A percentile compares a stretch with the other conserved stretches of the same genome.
phyloP scores from a whole-genome alignment of 1,140 invertebrate genomes.

The Thalassaphorura encarpata region DNA sequence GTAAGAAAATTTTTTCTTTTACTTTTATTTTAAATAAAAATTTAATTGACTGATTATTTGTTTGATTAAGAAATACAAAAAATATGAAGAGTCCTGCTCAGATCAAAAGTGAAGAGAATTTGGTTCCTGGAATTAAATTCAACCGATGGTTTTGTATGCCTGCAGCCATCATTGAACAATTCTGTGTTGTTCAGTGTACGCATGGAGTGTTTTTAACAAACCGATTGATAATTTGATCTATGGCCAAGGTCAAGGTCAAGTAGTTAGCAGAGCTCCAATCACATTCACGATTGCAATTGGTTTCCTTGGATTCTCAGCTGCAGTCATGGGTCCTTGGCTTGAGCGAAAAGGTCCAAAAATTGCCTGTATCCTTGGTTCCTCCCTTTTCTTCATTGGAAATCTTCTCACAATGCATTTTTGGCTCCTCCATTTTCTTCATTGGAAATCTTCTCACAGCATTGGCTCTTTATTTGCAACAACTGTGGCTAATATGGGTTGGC shows the following conservation, averaged over 20 bases:
- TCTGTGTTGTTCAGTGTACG: constrained; percentile 26
- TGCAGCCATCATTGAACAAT: constrained; percentile 25
- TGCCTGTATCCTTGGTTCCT: constrained; percentile 5
- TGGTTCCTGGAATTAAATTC: constrained; percentile 20
- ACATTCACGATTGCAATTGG: constrained; percentile 27
- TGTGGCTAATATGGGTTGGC: constrained; percentile 27
- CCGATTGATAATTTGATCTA: constrained; percentile 25
- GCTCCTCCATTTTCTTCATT: constrained; percentile 19
- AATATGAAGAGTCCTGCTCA: constrained; percentile 4
- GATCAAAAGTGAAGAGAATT: constrained; percentile 12
- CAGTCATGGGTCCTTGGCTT: constrained; percentile 27
- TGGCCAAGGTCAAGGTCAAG: no score
- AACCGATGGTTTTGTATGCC: constrained; percentile 27
- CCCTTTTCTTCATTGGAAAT: constrained; percentile 20
- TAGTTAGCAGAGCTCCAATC: constrained; percentile 19
- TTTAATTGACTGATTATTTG: background rate
- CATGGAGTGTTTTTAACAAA: constrained; percentile 28
- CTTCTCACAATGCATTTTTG: constrained; percentile 9
- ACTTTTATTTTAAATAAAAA: background rate
- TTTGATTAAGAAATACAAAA: background rate
- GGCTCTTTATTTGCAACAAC: constrained; percentile 15
- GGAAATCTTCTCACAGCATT: constrained; percentile 21
- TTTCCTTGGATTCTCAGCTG: constrained; percentile 19
- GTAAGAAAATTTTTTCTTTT: background rate
- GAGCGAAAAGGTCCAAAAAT: constrained; percentile 21